Base-by-base conservation (phyloP, 2,888 invertebrate species). In the Oligia fasciuncula region DNA sequence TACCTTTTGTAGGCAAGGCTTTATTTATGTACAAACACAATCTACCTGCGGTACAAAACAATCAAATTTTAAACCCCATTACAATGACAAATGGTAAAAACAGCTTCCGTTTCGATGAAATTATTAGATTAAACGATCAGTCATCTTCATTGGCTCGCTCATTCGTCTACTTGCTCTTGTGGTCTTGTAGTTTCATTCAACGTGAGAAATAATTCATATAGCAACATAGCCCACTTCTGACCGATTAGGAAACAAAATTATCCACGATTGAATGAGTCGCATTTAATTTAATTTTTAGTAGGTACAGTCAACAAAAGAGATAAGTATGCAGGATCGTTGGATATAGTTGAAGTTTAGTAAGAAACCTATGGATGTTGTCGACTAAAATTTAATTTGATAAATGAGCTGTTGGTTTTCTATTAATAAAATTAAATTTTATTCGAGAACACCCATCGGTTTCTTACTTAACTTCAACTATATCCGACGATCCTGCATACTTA, bases 31-130 rank as follows among this genome's bases (percentile, higher is more conserved):
- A 14, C 43, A 74, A 74, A 66, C 9, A 57, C 5, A 68, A 40
- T 29, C 8, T 84, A 71, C 71, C 67, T 63, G 69, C 35, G 11
- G 60, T 60, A 49, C 46, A 63, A 66, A 54, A 49, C 57, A 75
- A 72, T 60, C 3, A 51, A 46, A 54, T 11, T 60, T 35, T 23
- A 68, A 65, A 51, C 57, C 40, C 72, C 23, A 54, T 54, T 51
- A 57, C 54, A 72, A 79, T 78, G 83, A 86, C 73, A 81, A 85
- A 82, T 69, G 2, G 17, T 43, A 40, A 68, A 81, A 85, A 72
- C 66, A 70, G 85, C 83, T 88, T 84, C 84, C 87, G 84, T 88
- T 85, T 80, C 54, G 80, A 79, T 82, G 71, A 72, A 76, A 80
- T 72, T 84, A 84, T 88, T 75, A 89, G 85, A 85, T 89, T 81